These are phyloP conservation scores for Oryzias javanicus DNA, from an alignment of 2,113 vertebrate genomes.

Conservation along the genomic window DNA sequence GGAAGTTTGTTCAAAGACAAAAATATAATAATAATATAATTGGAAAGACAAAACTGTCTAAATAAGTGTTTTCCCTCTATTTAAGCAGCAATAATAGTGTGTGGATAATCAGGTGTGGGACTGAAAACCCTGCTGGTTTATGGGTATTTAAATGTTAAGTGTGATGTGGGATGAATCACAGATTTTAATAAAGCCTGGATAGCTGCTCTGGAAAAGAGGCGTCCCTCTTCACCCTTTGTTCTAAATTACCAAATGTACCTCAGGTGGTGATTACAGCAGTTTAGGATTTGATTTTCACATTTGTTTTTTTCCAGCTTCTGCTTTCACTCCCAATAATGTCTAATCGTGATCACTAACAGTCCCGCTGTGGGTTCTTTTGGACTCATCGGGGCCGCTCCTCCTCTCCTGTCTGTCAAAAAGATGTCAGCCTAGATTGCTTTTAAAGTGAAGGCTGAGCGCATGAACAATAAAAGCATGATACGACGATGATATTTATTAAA, in stretches of 20 bases:
- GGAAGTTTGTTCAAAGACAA: background rate
- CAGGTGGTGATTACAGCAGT: slow-evolving; percentile 45
- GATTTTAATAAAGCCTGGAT: slow-evolving; percentile 45
- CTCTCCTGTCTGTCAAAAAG: slow-evolving; percentile 1
- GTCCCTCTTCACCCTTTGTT: slow-evolving; percentile 34
- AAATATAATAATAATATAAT: no score
- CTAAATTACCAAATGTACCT: slow-evolving; percentile 45
- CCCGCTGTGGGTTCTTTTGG: background rate
- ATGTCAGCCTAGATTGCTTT: slow-evolving; percentile 16
- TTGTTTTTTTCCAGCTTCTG: slow-evolving; percentile 7
- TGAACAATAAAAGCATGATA: background rate
- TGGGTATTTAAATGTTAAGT: slow-evolving; percentile 35
- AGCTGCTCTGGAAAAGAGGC: slow-evolving; percentile 39
- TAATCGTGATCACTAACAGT: slow-evolving; percentile 26
- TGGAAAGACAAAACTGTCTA: background rate
- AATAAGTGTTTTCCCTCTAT: slow-evolving; percentile 1
- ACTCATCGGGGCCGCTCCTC: background rate
- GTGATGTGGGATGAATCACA: slow-evolving; percentile 31
- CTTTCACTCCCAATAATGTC: slow-evolving; percentile 30
- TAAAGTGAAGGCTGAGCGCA: background rate
- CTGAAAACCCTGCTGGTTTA: slow-evolving; percentile 31
- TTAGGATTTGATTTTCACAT: slow-evolving; percentile 37
- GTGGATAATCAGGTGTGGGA: slow-evolving; percentile 28
- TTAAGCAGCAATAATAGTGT: slow-evolving; percentile 10
- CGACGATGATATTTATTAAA: no score